Evolutionary conservation across 2,888 invertebrate genomes (phyloP).

Genomic region (Tenthredo mesomela): DNA sequence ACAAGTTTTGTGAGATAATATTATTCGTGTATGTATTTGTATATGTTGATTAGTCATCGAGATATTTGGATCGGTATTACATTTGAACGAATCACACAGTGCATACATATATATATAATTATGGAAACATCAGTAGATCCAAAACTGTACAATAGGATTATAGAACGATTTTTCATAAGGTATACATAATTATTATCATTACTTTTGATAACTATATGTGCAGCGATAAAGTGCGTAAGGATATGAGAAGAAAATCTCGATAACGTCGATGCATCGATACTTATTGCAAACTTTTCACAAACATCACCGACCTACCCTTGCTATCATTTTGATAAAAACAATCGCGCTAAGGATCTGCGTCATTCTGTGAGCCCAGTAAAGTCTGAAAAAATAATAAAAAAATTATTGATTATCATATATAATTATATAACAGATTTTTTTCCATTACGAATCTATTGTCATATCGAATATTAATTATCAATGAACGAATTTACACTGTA

Average conservation of each 20-base stretch:
- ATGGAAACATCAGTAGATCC: neutral
- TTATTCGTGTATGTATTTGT: neutral
- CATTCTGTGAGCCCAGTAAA: slow-evolving; percentile 85
- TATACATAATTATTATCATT: neutral
- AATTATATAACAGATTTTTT: neutral
- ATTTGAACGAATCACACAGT: neutral
- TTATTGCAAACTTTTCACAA: slow-evolving; percentile 17
- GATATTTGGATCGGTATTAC: neutral
- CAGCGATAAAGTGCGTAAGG: slow-evolving; percentile 37
- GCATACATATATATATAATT: neutral
- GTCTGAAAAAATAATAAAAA: slow-evolving; percentile 78
- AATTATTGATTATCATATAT: slow-evolving; percentile 32
- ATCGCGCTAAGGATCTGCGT: slow-evolving; percentile 83
- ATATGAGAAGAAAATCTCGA: slow-evolving; percentile 1
- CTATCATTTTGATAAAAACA: slow-evolving; percentile 79
- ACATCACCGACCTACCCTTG: slow-evolving; percentile 68
- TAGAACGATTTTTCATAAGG: neutral
- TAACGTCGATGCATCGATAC: neutral
- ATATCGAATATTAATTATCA: neutral
- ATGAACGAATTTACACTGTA: too few relatives aligned
- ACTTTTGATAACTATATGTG: slow-evolving; percentile 23
- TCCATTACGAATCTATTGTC: too few relatives aligned
- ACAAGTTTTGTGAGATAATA: neutral
- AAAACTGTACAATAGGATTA: neutral
- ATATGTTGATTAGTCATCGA: too few relatives aligned